phyloP scores from a whole-genome alignment of 2,888 invertebrate species.

The Heteromyza rotundicornis region DNA sequence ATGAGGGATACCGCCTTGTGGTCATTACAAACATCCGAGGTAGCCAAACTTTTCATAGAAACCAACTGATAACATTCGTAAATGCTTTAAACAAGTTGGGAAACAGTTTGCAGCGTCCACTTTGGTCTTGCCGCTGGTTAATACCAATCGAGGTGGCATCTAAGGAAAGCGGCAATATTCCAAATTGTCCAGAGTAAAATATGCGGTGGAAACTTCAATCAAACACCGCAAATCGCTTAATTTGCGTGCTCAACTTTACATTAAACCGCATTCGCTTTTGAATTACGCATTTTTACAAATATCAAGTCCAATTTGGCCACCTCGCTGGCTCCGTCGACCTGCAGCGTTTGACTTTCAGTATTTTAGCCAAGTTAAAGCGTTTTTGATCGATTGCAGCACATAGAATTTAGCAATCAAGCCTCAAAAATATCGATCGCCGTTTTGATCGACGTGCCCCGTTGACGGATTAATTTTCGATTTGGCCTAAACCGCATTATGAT shows the following conservation, averaged over 20 bases:
- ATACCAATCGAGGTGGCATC: not conserved
- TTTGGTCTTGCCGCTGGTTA: not conserved
- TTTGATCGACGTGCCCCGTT: slow-evolving; percentile 6
- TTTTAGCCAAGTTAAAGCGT: not conserved
- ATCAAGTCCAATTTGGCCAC: not conserved
- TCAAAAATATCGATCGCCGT: not conserved
- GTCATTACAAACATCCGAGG: no score
- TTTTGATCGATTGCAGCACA: not conserved
- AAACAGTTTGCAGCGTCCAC: no score
- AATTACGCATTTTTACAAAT: not conserved
- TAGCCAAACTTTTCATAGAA: no score
- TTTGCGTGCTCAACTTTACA: not conserved
- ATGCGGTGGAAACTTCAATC: no score
- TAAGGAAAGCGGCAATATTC: no score
- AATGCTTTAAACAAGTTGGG: no score
- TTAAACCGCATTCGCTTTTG: not conserved
- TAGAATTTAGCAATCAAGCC: slow-evolving; percentile 6
- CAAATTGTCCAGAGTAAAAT: no score
- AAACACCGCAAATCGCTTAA: not conserved
- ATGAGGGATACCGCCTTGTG: no score
- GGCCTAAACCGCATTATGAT: slow-evolving; percentile 14
- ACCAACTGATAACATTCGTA: no score
- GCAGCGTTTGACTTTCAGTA: not conserved
- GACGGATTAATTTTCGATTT: slow-evolving; percentile 15
- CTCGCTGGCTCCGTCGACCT: not conserved